Evolutionary conservation across 1,140 invertebrate genomes (phyloP).

Genomic region (Cherax quadricarinatus): DNA sequence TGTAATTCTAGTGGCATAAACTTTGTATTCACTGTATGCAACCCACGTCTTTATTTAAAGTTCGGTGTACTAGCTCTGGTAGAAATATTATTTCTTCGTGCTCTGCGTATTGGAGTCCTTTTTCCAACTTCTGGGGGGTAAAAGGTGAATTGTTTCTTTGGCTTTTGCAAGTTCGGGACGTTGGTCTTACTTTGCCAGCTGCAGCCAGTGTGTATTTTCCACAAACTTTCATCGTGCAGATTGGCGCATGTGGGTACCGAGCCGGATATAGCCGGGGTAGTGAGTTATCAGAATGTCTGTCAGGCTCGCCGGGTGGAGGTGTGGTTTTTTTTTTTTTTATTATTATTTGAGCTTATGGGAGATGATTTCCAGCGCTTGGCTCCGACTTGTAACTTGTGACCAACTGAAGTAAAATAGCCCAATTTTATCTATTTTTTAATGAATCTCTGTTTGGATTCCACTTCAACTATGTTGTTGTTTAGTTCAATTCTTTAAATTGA

Average conservation of each 20-base stretch:
- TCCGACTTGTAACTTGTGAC: too few relatives aligned
- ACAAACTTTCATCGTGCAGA: neutral
- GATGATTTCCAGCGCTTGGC: too few relatives aligned
- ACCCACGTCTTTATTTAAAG: neutral
- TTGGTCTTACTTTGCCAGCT: slow-evolving; percentile 1
- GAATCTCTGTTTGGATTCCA: too few relatives aligned
- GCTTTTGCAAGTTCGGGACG: neutral
- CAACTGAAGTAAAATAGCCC: too few relatives aligned
- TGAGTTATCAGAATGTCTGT: neutral
- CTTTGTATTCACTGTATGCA: neutral
- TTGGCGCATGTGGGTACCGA: neutral
- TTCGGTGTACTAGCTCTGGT: neutral
- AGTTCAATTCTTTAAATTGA: too few relatives aligned
- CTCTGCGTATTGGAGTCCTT: neutral
- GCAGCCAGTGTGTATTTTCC: neutral
- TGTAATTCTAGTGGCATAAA: too few relatives aligned
- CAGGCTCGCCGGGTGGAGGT: too few relatives aligned
- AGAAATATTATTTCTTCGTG: neutral
- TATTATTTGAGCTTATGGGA: too few relatives aligned
- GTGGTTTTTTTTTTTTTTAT: too few relatives aligned
- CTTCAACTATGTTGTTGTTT: too few relatives aligned
- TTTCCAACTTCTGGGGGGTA: neutral
- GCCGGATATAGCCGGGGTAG: neutral
- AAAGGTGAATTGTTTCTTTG: neutral
- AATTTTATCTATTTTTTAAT: too few relatives aligned